Percentiles rank a stretch among this genome's conserved stretches.
These are phyloP conservation scores for Diadema setosum DNA, from an alignment of 35 echinoderm and acorn worm genomes.

Conservation along the genomic window DNA sequence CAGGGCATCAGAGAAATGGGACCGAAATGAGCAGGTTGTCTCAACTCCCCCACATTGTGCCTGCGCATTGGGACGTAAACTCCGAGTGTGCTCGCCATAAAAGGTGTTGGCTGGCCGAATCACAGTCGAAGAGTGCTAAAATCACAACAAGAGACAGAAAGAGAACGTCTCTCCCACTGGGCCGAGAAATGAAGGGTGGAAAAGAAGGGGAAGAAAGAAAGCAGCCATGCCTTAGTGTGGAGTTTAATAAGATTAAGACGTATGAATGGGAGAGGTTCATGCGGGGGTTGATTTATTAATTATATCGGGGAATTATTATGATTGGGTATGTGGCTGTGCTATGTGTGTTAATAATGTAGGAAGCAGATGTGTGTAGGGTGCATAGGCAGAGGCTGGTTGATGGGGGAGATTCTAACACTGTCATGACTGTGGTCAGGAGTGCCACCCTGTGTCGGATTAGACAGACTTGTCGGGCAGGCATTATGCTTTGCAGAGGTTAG, in stretches of 20 bases:
- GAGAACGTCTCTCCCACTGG: not conserved
- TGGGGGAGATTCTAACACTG: too few species aligned
- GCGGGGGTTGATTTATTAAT: conserved; percentile 20
- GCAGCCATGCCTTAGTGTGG: not conserved
- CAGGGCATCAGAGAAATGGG: not conserved
- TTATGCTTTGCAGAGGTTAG: too few species aligned
- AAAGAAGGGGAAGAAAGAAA: not conserved
- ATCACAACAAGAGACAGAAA: not conserved
- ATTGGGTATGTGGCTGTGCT: not conserved
- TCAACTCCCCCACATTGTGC: not conserved
- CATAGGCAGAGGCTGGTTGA: not conserved
- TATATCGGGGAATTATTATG: conserved; percentile 21
- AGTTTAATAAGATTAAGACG: conserved; percentile 23
- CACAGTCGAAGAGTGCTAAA: not conserved
- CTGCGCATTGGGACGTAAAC: not conserved
- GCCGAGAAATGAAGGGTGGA: not conserved
- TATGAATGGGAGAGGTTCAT: conserved; percentile 11
- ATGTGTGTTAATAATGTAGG: conserved; percentile 8
- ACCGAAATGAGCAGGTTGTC: conserved; percentile 2
- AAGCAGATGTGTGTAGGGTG: not conserved
- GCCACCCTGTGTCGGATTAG: too few species aligned
- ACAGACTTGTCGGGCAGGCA: too few species aligned
- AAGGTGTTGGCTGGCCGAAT: conserved; percentile 3
- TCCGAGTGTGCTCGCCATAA: not conserved
- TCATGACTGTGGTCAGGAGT: too few species aligned